Percentiles rank a stretch among this genome's conserved stretches.
These are phyloP conservation scores for Lampris incognitus DNA, from an alignment of 2,113 vertebrate species.

Conservation along the genomic window DNA sequence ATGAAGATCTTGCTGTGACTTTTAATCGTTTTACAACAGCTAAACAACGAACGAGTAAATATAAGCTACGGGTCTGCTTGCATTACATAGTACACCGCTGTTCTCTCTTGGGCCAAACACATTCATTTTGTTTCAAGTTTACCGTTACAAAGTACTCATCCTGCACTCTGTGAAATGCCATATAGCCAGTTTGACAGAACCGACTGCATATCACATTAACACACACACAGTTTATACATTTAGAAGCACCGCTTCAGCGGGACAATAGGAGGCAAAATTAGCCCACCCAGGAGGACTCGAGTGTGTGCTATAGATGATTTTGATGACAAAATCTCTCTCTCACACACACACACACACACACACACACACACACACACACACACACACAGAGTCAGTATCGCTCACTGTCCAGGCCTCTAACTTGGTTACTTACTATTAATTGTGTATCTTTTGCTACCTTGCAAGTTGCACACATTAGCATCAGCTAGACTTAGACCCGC, in stretches of 20 bases:
- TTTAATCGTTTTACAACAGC: too few species aligned
- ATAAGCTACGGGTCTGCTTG: background rate
- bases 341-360: slow-evolving; percentile 27
- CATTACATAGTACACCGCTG: slow-evolving; percentile 33
- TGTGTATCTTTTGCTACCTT: too few species aligned
- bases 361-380: too few species aligned
- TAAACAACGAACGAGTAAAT: too few species aligned
- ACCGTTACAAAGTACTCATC: slow-evolving; percentile 47
- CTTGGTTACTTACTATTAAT: too few species aligned
- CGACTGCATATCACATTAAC: slow-evolving; percentile 44
- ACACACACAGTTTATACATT: slow-evolving; percentile 66
- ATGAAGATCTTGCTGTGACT: slow-evolving; percentile 3
- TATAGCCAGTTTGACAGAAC: slow-evolving; percentile 53
- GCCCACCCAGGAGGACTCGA: slow-evolving; percentile 43
- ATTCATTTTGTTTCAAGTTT: slow-evolving; percentile 43
- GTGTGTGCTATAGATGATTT: slow-evolving; percentile 76
- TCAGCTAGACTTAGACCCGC: background rate
- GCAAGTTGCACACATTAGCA: too few species aligned
- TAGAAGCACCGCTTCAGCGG: slow-evolving; percentile 74
- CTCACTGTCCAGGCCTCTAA: too few species aligned
- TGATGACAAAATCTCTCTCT: slow-evolving; percentile 57
- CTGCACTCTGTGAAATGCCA: slow-evolving; percentile 64
- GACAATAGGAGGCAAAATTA: slow-evolving; percentile 70
- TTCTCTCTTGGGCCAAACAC: slow-evolving; percentile 47
- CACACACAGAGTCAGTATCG: too few species aligned